Conservation (phyloP, 2,797 vertebrate genomes). For the Loris lydekkerianus region DNA sequence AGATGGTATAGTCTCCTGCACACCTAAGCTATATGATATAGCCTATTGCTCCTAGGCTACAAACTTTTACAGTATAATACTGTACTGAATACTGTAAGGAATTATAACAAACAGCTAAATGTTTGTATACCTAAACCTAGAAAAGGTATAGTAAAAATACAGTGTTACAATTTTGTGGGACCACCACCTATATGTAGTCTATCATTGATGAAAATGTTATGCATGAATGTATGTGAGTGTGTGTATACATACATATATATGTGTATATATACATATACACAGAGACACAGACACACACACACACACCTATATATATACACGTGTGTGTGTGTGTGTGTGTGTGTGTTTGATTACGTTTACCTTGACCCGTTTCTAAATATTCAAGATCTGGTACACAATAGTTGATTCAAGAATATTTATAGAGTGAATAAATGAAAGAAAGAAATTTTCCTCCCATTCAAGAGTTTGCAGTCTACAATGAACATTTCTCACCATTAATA, state of each 20-base stretch:
- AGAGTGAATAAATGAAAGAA: constrained; percentile 1
- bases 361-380: background rate
- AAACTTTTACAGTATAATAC: background rate
- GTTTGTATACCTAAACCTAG: background rate
- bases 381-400: constrained; percentile 20
- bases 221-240: background rate
- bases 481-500: background rate
- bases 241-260: no score
- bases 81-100: background rate
- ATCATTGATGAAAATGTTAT: background rate
- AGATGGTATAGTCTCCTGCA: background rate
- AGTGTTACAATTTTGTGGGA: background rate
- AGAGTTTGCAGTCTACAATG: background rate
- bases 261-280: no score
- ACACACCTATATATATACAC: background rate
- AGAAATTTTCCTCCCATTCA: background rate
- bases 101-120: background rate
- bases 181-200: background rate
- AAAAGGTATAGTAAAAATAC: background rate
- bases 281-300: no score
- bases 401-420: background rate
- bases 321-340: background rate
- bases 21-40: background rate
- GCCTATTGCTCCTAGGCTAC: background rate
- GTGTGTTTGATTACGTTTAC: background rate